Percentiles rank a stretch among this genome's conserved stretches.
These are phyloP conservation scores for Cryptotis parvus DNA, from an alignment of 2,113 vertebrate species.

Conservation along the genomic window DNA sequence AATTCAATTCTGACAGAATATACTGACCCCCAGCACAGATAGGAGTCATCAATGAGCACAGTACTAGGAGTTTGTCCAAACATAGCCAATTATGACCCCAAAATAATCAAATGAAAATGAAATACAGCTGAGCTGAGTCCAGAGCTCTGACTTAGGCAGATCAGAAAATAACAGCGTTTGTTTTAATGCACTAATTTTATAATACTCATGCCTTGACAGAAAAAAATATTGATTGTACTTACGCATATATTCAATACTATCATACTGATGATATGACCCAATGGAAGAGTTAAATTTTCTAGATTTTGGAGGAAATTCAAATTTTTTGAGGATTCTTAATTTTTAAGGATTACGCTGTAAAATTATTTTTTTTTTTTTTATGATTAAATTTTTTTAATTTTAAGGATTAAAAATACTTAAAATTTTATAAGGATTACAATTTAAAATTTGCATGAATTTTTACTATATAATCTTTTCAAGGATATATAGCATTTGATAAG, in stretches of 20 bases:
- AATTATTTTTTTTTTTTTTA: no score
- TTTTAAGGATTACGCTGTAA: background rate
- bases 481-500: background rate
- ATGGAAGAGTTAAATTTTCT: background rate
- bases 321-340: background rate
- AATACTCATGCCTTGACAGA: background rate
- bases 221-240: background rate
- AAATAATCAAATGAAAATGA: background rate
- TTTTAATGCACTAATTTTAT: background rate
- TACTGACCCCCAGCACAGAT: no score
- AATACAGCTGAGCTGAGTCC: background rate
- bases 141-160: background rate
- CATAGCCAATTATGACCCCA: no score
- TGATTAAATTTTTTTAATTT: no score
- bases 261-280: background rate
- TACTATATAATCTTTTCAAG: background rate
- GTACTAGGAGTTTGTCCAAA: no score
- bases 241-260: background rate
- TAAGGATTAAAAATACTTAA: no score
- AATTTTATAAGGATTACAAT: background rate
- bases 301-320: background rate
- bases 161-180: background rate
- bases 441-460: background rate
- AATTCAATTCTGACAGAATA: no score
- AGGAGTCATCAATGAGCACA: no score